These are phyloP conservation scores for Hirundichthys speculiger DNA, from an alignment of 2,113 vertebrate genomes.

Conservation along the genomic window DNA sequence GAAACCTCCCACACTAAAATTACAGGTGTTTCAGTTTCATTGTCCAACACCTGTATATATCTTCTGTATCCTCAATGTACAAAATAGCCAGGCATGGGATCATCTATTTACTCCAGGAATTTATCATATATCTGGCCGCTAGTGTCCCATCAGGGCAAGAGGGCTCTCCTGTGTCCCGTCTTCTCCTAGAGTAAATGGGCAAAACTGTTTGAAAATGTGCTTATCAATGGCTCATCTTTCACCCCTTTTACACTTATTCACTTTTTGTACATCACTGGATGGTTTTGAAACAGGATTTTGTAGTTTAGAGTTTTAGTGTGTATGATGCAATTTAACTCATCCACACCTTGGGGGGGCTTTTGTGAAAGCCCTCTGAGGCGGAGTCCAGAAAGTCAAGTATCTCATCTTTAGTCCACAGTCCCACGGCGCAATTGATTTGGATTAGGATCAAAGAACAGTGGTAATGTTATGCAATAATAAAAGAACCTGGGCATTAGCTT, in stretches of 20 bases:
- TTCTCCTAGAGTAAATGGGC: no score
- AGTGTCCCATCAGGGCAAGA: no score
- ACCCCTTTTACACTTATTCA: conserved; percentile 6
- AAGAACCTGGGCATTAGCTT: conserved; percentile 38
- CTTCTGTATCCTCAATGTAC: no score
- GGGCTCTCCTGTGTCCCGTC: no score
- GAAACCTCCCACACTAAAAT: no score
- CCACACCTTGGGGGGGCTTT: conserved; percentile 11
- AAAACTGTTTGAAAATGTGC: background rate
- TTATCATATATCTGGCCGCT: no score
- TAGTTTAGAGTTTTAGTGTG: background rate
- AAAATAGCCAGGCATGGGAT: no score
- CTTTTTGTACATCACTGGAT: background rate
- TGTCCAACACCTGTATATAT: no score
- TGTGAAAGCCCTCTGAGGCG: conserved; percentile 13
- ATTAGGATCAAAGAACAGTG: conserved; percentile 44
- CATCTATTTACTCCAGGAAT: no score
- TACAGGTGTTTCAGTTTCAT: no score
- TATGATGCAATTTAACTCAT: conserved; percentile 7
- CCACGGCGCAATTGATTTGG: conserved; percentile 30
- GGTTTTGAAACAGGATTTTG: conserved; percentile 10
- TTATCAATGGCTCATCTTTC: conserved; percentile 15
- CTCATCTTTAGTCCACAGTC: conserved; percentile 25
- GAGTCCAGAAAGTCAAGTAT: conserved; percentile 23
- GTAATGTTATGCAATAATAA: conserved; percentile 28